Percentiles rank a stretch among this genome's conserved stretches.
Conservation (phyloP, 2,888 invertebrate species). For the Drosophila emarginata region DNA sequence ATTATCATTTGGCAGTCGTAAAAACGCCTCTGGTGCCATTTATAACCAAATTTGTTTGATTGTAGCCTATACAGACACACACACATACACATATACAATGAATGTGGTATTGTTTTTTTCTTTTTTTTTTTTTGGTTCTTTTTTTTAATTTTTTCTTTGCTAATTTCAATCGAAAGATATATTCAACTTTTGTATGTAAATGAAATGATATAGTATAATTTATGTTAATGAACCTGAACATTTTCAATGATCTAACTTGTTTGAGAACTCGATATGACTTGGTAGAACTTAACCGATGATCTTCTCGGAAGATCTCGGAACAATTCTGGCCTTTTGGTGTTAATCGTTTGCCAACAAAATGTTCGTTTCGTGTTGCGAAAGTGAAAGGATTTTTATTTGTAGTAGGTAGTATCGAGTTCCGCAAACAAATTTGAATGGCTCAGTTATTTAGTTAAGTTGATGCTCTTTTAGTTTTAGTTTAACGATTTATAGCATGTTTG, state of each 20-base stretch:
- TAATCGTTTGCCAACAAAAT: not conserved
- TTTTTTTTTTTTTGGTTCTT: conserved; percentile 37
- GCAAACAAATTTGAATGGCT: conserved; percentile 2
- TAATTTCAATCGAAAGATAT: conserved; percentile 41
- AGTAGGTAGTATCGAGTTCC: not conserved
- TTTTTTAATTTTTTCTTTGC: conserved; percentile 35
- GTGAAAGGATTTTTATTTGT: conserved; percentile 54
- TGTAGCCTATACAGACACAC: conserved; percentile 18
- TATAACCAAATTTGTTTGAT: conserved; percentile 52
- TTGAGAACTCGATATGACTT: conserved; percentile 25
- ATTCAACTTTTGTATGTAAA: conserved; percentile 43
- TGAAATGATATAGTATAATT: conserved; percentile 55
- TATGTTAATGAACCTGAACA: conserved; percentile 63
- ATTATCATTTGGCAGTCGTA: conserved; percentile 40
- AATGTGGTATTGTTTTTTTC: conserved; percentile 31
- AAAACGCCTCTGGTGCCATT: conserved; percentile 40
- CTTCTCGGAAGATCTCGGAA: not conserved
- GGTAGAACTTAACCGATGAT: not conserved
- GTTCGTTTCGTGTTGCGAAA: conserved; percentile 38
- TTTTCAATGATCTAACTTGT: conserved; percentile 54
- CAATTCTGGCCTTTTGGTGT: conserved; percentile 16
- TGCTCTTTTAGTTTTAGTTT: conserved; percentile 7
- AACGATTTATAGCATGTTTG: not conserved
- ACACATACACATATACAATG: not conserved
- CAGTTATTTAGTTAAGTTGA: not conserved